These are phyloP conservation scores for Lasioglossum marginatum DNA, from an alignment of 2,888 invertebrate species.

Conservation along the genomic window DNA sequence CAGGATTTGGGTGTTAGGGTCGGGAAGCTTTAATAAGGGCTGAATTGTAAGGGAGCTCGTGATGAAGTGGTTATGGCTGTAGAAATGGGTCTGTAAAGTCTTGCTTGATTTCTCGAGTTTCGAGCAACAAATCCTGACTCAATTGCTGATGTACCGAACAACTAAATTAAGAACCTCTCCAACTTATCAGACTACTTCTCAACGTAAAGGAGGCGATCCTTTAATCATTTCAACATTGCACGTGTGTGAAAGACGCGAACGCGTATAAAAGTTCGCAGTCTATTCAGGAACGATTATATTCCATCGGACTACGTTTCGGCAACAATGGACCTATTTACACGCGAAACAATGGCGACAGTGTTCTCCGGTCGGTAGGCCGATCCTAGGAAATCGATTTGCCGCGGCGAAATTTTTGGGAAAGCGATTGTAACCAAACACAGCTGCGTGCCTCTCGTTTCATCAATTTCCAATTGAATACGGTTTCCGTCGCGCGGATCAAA, in stretches of 20 bases:
- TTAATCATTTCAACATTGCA: neutral
- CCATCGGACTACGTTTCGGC: neutral
- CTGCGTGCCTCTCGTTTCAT: slow-evolving; percentile 1
- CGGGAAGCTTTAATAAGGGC: neutral
- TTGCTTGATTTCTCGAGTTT: neutral
- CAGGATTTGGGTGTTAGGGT: neutral
- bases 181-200: neutral
- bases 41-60: neutral
- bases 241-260: neutral
- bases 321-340: neutral
- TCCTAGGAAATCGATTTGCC: neutral
- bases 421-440: slow-evolving; percentile 3
- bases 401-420: neutral
- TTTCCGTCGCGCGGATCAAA: slow-evolving; percentile 1
- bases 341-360: neutral
- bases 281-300: neutral
- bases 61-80: neutral
- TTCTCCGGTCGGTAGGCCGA: neutral
- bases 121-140: neutral
- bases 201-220: neutral
- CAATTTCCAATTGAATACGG: slow-evolving; percentile 9
- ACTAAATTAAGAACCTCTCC: neutral
- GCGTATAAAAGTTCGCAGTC: neutral
- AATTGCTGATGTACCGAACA: neutral
- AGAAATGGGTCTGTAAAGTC: neutral